Evolutionary conservation across 1,140 invertebrate genomes (phyloP).

Genomic region (Drosophila pseudoobscura): DNA sequence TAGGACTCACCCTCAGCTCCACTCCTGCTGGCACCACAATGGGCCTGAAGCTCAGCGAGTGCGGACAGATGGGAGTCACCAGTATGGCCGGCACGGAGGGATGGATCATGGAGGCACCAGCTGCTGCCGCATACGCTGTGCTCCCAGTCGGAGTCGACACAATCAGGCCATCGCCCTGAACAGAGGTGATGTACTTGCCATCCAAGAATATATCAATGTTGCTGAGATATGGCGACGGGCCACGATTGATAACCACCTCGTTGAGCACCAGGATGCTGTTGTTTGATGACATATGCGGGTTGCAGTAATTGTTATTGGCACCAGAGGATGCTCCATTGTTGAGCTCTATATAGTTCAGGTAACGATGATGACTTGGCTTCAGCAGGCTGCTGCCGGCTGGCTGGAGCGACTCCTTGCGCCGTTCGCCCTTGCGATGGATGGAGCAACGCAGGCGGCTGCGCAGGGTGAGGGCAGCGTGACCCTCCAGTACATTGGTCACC

Average conservation of each 20-base stretch:
- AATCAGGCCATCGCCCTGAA: slow-evolving; percentile 97
- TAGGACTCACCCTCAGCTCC: slow-evolving; percentile 91
- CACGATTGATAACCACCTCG: slow-evolving; percentile 97
- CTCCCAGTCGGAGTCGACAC: slow-evolving; percentile 98
- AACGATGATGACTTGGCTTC: slow-evolving; percentile 40
- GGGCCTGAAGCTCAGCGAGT: slow-evolving; percentile 96
- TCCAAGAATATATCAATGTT: slow-evolving; percentile 98
- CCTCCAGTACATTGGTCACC: slow-evolving; percentile 95
- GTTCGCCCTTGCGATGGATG: slow-evolving; percentile 88
- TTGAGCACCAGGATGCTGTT: slow-evolving; percentile 89
- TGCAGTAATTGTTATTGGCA: slow-evolving; percentile 35
- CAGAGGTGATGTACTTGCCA: slow-evolving; percentile 96
- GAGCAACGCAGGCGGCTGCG: slow-evolving; percentile 94
- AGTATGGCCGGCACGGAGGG: slow-evolving; percentile 98
- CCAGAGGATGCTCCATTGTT: slow-evolving; percentile 20
- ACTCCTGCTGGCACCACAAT: slow-evolving; percentile 98
- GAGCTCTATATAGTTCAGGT: slow-evolving; percentile 36
- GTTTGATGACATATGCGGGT: slow-evolving; percentile 27
- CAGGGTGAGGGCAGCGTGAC: slow-evolving; percentile 94
- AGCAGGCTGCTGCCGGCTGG: slow-evolving; percentile 29
- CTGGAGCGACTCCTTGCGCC: slow-evolving; percentile 60
- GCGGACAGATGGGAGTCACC: slow-evolving; percentile 98
- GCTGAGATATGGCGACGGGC: slow-evolving; percentile 96
- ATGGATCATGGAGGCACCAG: slow-evolving; percentile 99
- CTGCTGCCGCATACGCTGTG: slow-evolving; percentile 97